Evolutionary conservation across 1,140 invertebrate genomes (phyloP), one percentile per base, ranked within the genome.

Genomic region (Pseudomyrmex flavicornis): DNA sequence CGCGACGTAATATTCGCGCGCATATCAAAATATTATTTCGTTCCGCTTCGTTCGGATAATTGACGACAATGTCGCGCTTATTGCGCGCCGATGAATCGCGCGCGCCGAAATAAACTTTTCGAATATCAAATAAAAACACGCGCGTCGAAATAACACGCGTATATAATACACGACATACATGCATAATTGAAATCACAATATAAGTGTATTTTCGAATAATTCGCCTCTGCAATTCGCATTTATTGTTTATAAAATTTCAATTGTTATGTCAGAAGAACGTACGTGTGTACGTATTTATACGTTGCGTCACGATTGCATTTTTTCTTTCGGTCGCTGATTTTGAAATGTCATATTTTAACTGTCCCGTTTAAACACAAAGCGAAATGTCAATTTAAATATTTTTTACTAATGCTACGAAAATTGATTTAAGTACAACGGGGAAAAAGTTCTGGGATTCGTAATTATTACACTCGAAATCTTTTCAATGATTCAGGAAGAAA

Each of bases 301-400:
- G 46, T 91, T 91, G 85, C 84, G 54, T 86, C 85, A 90, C 63
- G 61, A 58, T 63, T 70, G 72, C 56, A 22, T 73, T 87, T 75
- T 22, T 69, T 26, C 26, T 63, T 61, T 22, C 48, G 26, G 17
- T 63, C 58, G 65, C 35, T 58, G 35, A 79, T 79, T 48, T 7
- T 9, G 66, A 70, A 52, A 70, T 59, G 17, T 70, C 7, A 46
- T 52, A 35, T 15, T 2, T 79, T 15, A n/a, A n/a, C 35, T 20
- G 58, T 26, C 20, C 20, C 20, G 17, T 58, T 68, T 20, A 9
- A 66, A 10, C 9, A 46, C 26, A 35, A 35, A 35, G 5, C 35
- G 0, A 35, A 35, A 35, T 35, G 35, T 35, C 35, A 35, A 7
- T 35, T 35, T 5, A 35, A 35, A 35, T 7, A 35, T 35, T 35